These are phyloP conservation scores for Tetrax tetrax DNA, from an alignment of 2,113 vertebrate genomes.

Conservation along the genomic window DNA sequence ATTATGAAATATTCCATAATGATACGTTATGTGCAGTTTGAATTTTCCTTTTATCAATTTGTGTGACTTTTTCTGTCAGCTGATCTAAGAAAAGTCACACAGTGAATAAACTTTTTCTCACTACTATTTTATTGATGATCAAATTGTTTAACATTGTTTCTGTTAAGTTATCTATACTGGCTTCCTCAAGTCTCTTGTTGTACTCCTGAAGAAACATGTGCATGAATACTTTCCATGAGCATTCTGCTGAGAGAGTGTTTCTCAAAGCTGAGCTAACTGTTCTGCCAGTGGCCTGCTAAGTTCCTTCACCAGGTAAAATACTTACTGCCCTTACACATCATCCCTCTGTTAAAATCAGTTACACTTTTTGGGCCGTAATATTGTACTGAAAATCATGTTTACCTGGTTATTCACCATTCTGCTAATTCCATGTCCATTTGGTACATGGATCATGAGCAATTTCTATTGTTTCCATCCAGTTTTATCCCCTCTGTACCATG, in stretches of 20 bases:
- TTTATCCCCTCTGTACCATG: background rate
- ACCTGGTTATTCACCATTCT: background rate
- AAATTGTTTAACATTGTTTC: background rate
- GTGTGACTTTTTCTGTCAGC: background rate
- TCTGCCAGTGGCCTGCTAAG: background rate
- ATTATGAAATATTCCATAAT: background rate
- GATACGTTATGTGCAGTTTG: background rate
- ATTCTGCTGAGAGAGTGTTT: background rate
- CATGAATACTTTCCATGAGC: background rate
- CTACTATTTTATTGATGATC: background rate
- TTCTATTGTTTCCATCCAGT: background rate
- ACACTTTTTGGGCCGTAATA: background rate
- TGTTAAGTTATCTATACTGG: background rate
- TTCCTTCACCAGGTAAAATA: background rate
- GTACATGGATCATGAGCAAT: background rate
- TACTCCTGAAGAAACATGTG: background rate
- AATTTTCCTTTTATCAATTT: background rate
- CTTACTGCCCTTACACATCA: background rate
- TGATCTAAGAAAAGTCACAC: background rate
- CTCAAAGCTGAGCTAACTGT: background rate
- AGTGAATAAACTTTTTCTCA: background rate
- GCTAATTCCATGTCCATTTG: background rate
- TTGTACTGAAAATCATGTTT: background rate
- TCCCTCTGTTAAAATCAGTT: background rate
- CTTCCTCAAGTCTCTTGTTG: background rate